Evolutionary conservation across 2,113 vertebrate genomes (phyloP).

Genomic region (Lophura nycthemera): DNA sequence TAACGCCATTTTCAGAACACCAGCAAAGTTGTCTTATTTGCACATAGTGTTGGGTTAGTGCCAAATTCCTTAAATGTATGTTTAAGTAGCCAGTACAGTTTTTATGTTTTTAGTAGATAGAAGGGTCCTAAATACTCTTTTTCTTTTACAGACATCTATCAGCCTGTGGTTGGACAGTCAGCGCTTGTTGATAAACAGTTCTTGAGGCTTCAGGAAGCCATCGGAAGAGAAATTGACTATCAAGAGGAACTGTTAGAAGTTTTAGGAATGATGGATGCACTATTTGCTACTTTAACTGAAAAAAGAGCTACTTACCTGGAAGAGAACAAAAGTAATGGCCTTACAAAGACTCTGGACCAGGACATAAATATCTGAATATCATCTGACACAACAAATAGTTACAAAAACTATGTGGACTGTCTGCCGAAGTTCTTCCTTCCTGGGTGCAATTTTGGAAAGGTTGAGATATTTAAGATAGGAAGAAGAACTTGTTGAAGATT

Average conservation of each 20-base stretch:
- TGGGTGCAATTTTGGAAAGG: constrained; percentile 7
- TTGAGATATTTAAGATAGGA: not conserved
- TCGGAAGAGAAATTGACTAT: constrained; percentile 91
- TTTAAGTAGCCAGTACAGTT: not conserved
- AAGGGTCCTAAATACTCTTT: not conserved
- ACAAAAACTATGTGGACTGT: not conserved
- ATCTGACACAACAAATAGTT: not conserved
- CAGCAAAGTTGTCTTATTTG: not conserved
- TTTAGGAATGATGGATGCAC: constrained; percentile 95
- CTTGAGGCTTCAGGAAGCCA: constrained; percentile 86
- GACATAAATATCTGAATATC: not conserved
- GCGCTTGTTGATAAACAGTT: constrained; percentile 89
- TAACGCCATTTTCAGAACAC: not conserved
- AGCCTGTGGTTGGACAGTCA: constrained; percentile 87
- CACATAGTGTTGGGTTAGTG: not conserved
- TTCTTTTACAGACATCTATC: constrained; percentile 85
- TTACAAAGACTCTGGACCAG: constrained; percentile 41
- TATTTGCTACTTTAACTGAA: constrained; percentile 90
- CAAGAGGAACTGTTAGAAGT: constrained; percentile 92
- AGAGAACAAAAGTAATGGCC: constrained; percentile 45
- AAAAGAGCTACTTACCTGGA: constrained; percentile 71
- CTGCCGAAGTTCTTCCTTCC: not conserved
- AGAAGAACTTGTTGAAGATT: not conserved
- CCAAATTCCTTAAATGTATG: not conserved
- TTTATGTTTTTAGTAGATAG: not conserved